phyloP scores from a whole-genome alignment of 2,113 vertebrate genomes.

The Ophthalmolycus amberensis region DNA sequence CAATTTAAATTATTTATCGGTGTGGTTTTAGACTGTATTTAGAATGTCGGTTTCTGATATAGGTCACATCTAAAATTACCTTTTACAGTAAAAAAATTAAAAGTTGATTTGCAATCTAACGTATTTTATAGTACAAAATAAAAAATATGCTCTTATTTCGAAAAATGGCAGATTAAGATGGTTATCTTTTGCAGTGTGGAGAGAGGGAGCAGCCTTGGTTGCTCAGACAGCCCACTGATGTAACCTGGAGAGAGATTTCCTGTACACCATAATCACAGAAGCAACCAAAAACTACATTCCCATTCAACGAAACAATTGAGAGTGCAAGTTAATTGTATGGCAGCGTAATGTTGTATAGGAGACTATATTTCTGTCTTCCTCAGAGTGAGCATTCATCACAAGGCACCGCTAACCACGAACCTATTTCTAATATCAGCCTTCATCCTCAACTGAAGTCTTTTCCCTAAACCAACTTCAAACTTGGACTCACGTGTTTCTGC shows the following conservation, averaged over 20 bases:
- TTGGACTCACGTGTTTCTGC: background rate
- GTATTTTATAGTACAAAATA: background rate
- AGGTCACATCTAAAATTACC: background rate
- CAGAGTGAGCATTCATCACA: background rate
- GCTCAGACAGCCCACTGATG: conserved; percentile 29
- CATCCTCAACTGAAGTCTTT: conserved; percentile 13
- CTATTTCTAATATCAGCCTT: conserved; percentile 20
- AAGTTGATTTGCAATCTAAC: background rate
- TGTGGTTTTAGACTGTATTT: background rate
- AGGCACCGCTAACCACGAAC: conserved; percentile 3
- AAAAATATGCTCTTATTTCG: background rate
- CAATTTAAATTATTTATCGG: background rate
- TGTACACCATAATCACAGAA: conserved; percentile 6
- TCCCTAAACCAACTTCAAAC: conserved; percentile 25
- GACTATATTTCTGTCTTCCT: background rate
- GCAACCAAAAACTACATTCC: too few species aligned
- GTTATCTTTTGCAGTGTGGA: conserved; percentile 62
- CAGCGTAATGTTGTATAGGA: too few species aligned
- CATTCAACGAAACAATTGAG: background rate
- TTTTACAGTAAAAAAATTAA: background rate
- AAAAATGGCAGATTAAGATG: background rate
- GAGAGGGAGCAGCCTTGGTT: conserved; percentile 34
- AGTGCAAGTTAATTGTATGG: background rate
- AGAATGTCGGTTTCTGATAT: background rate
- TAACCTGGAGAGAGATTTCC: conserved; percentile 39